Evolutionary conservation across 2,888 invertebrate genomes (phyloP).

Genomic region (Xestobium rufovillosum): DNA sequence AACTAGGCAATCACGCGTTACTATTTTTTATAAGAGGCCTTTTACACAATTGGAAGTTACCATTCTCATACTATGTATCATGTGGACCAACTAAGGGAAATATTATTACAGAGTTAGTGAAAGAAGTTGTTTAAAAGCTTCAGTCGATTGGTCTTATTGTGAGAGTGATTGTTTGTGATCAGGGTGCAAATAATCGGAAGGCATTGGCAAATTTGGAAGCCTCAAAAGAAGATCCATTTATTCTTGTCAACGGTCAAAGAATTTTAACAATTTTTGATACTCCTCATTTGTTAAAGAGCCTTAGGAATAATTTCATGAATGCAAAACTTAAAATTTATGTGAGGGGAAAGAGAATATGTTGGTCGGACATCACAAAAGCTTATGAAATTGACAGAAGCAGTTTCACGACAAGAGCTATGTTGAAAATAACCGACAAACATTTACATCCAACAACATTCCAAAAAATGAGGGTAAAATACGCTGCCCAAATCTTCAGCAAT

Average conservation of each 20-base stretch:
- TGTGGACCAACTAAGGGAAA: constrained; percentile 13
- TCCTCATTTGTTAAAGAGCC: too few species aligned
- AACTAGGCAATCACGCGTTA: constrained; percentile 13
- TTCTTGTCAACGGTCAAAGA: constrained; percentile 10
- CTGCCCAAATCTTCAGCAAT: too few species aligned
- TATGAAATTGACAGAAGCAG: constrained; percentile 7
- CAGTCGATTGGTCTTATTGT: constrained; percentile 12
- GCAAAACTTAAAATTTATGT: constrained; percentile 7
- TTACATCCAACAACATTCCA: too few species aligned
- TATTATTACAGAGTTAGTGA: constrained; percentile 13
- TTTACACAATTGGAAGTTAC: constrained; percentile 15
- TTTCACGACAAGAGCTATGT: constrained; percentile 7
- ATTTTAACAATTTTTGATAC: constrained; percentile 17
- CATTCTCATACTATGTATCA: constrained; percentile 16
- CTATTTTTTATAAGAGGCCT: constrained; percentile 16
- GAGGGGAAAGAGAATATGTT: constrained; percentile 3
- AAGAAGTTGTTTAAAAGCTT: constrained; percentile 8
- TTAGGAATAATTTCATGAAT: constrained; percentile 12
- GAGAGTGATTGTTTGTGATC: too few species aligned
- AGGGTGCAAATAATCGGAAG: constrained; percentile 16
- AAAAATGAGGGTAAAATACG: too few species aligned
- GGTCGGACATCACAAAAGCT: constrained; percentile 6
- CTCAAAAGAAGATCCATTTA: constrained; percentile 12
- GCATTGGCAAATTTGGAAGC: constrained; percentile 13
- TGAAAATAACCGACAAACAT: too few species aligned